Percentiles rank a stretch among this genome's conserved stretches.
Evolutionary conservation across 2,888 invertebrate species (phyloP).

Genomic region (Phyllotreta cruciferae): DNA sequence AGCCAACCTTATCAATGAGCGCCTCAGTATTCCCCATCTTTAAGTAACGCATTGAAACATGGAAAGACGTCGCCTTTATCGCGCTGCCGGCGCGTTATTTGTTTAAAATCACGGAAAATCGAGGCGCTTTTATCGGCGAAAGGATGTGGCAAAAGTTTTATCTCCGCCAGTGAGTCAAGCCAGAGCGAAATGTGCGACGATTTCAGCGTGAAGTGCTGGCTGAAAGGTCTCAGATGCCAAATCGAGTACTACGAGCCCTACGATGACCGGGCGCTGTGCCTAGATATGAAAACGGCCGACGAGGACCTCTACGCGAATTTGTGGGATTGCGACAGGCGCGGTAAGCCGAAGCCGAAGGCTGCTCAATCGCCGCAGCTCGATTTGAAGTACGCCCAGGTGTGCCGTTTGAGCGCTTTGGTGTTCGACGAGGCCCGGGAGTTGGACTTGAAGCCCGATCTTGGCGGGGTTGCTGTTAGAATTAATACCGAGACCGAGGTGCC

Average conservation of each 20-base stretch:
- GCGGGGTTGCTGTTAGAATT: conserved; percentile 55
- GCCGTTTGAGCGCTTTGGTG: conserved; percentile 49
- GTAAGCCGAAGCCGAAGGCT: background rate
- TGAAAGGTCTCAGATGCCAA: conserved; percentile 51
- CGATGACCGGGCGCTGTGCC: conserved; percentile 32
- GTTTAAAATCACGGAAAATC: conserved; percentile 36
- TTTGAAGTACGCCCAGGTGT: conserved; percentile 48
- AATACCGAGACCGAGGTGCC: conserved; percentile 61
- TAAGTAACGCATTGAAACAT: conserved; percentile 28
- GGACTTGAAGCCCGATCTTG: conserved; percentile 27
- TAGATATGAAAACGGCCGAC: conserved; percentile 37
- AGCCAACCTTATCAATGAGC: conserved; percentile 42
- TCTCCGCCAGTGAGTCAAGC: conserved; percentile 34
- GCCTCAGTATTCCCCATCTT: conserved; percentile 24
- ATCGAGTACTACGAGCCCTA: conserved; percentile 54
- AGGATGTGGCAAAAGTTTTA: conserved; percentile 42
- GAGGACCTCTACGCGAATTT: conserved; percentile 45
- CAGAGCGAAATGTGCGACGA: conserved; percentile 39
- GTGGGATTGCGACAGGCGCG: conserved; percentile 43
- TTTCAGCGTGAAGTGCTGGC: conserved; percentile 53
- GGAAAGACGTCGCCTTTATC: conserved; percentile 30
- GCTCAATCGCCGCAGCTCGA: conserved; percentile 18
- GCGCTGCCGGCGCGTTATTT: conserved; percentile 20
- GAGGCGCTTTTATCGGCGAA: conserved; percentile 31
- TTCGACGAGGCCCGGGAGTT: conserved; percentile 48